Evolutionary conservation across 2,888 invertebrate species (phyloP).

Genomic region (Lingula anatina): DNA sequence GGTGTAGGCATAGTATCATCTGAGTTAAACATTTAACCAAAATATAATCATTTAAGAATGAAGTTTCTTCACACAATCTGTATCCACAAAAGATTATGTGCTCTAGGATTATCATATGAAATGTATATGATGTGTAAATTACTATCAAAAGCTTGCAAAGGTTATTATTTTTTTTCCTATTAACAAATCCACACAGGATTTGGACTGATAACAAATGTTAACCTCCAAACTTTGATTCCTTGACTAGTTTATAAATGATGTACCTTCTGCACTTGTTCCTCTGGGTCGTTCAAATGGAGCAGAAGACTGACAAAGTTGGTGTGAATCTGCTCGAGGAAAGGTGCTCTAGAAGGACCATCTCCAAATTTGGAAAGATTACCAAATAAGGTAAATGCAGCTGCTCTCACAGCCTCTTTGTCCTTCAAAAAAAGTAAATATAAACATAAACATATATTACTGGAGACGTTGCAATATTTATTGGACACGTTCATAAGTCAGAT

Average conservation of each 20-base stretch:
- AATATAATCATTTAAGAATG: too few species aligned
- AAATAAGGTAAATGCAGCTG: slow-evolving; percentile 73
- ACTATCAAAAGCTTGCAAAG: too few species aligned
- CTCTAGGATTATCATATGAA: too few species aligned
- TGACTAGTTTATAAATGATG: background rate
- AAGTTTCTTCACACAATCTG: too few species aligned
- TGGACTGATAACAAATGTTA: too few species aligned
- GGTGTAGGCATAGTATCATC: too few species aligned
- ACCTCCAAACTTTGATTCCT: too few species aligned
- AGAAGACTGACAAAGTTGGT: slow-evolving; percentile 75
- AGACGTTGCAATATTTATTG: background rate
- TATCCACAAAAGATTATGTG: too few species aligned
- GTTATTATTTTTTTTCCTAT: too few species aligned
- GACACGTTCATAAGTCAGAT: background rate
- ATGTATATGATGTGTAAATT: too few species aligned
- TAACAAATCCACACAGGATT: too few species aligned
- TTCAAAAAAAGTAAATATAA: slow-evolving; percentile 18
- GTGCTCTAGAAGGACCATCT: slow-evolving; percentile 57
- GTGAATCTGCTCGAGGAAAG: slow-evolving; percentile 73
- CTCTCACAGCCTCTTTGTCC: slow-evolving; percentile 65
- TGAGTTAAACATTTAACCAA: too few species aligned
- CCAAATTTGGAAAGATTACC: slow-evolving; percentile 66
- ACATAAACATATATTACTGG: background rate
- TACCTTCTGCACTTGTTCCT: slow-evolving; percentile 63
- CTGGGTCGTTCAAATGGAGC: slow-evolving; percentile 77